phyloP scores from a whole-genome alignment of 2,113 vertebrate genomes.

The Opisthocomus hoazin region DNA sequence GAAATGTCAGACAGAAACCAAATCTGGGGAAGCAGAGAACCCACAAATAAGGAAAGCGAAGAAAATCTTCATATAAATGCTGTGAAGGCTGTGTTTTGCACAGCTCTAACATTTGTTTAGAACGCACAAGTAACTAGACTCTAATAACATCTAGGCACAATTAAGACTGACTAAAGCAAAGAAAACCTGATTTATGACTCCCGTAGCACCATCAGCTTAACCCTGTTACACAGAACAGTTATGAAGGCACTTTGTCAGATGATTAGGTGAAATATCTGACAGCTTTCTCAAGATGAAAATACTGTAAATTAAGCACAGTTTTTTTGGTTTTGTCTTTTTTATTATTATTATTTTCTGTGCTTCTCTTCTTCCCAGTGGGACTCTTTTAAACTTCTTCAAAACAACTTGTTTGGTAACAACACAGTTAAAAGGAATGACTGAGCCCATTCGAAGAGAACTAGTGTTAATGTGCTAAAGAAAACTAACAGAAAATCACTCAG shows the following conservation, averaged over 20 bases:
- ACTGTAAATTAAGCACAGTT: not conserved
- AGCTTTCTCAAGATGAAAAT: not conserved
- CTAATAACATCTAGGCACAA: not conserved
- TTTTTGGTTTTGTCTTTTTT: not conserved
- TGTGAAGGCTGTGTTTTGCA: not conserved
- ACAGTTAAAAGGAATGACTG: not conserved
- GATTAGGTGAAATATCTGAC: not conserved
- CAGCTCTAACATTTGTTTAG: not conserved
- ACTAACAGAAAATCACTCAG: not conserved
- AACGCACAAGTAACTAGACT: not conserved
- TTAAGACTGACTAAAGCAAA: not conserved
- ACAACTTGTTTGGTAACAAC: not conserved
- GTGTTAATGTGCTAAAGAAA: fast-evolving
- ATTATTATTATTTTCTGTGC: not conserved
- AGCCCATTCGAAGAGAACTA: not conserved
- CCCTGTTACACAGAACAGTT: not conserved
- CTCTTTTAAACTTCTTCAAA: not conserved
- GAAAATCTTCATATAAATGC: not conserved
- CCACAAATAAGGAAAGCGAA: not conserved
- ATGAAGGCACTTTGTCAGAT: not conserved
- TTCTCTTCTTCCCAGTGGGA: not conserved
- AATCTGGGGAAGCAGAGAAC: not conserved
- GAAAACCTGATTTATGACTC: not conserved
- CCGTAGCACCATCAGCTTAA: not conserved
- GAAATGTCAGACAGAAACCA: not conserved